Evolutionary conservation across 2,888 invertebrate genomes (phyloP), one percentile per base, ranked within the genome.

Genomic region (Timandra comae): DNA sequence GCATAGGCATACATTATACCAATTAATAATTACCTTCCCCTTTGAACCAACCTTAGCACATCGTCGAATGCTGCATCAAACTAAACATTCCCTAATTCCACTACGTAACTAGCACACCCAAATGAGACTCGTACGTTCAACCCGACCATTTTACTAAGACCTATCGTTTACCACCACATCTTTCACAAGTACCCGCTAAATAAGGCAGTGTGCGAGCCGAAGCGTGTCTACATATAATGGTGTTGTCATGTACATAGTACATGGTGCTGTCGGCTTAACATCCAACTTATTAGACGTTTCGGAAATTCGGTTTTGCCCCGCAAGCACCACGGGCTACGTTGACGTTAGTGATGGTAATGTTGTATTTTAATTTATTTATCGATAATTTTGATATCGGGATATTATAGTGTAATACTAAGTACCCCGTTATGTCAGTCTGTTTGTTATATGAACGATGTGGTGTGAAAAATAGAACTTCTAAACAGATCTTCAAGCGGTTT

Each of bases 221-320:
- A 54, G 28, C 52, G 27, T 71, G 39, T 71, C 73, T 59, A 30
- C 40, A 29, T 46, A 41, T 32, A 46, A 41, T 72, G 77, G 78
- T 56, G 48, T 60, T 64, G 71, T 71, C 75, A 66, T 65, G 70
- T 75, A 77, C 68, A 73, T 74, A 72, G 69, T 71, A 69, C 65
- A 69, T 63, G 67, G 61, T 67, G 65, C 72, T 73, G 78, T 76
- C 67, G 63, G 72, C 68, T 80, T 81, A 77, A 79, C 80, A 82
- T 78, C 77, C 80, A 81, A 82, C 80, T 84, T 82, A 84, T 84
- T 84, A 84, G 81, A 84, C 80, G 73, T 80, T 82, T 80, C 79
- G 80, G 81, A 82, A 82, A 82, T 82, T 81, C 77, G 80, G 81
- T 82, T 81, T 80, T 65, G 72, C 77, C 72, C 69, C 71, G 71